phyloP scores from a whole-genome alignment of 2,888 invertebrate genomes.

The Poecilobothrus nobilitatus region DNA sequence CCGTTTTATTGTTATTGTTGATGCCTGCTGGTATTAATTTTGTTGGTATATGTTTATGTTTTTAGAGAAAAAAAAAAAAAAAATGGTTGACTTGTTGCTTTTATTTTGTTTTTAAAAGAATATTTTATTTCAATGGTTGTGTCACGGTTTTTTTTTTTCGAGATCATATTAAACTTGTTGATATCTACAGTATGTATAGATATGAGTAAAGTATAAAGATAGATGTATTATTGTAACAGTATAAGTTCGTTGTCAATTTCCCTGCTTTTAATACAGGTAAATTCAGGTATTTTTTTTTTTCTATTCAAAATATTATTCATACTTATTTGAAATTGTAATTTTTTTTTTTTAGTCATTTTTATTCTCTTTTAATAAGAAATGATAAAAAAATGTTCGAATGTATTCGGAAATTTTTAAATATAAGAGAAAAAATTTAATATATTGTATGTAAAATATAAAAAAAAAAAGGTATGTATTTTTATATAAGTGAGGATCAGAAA shows the following conservation, averaged over 20 bases:
- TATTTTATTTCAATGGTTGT: not conserved
- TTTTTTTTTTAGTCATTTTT: not conserved
- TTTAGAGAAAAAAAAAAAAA: not conserved
- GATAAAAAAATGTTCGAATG: not conserved
- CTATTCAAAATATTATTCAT: too few species aligned
- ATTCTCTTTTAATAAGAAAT: too few species aligned
- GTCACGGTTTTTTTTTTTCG: not conserved
- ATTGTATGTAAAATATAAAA: not conserved
- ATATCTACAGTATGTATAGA: not conserved
- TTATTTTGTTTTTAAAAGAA: not conserved
- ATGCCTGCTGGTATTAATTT: too few species aligned
- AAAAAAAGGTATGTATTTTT: not conserved
- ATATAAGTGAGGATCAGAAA: not conserved
- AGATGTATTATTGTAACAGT: not conserved
- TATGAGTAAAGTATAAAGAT: not conserved
- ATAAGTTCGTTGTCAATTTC: too few species aligned
- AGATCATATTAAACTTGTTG: too few species aligned
- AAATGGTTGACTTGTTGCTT: slow-evolving; percentile 4
- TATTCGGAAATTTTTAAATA: not conserved
- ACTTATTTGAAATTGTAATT: not conserved
- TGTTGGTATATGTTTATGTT: too few species aligned
- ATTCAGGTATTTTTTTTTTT: not conserved
- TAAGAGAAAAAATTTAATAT: not conserved
- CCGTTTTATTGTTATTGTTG: too few species aligned
- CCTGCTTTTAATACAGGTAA: not conserved